A percentile compares a stretch with the other conserved stretches of the same genome.
These are phyloP conservation scores for Nomada lathburiana DNA, from an alignment of 2,888 invertebrate genomes.

Conservation along the genomic window DNA sequence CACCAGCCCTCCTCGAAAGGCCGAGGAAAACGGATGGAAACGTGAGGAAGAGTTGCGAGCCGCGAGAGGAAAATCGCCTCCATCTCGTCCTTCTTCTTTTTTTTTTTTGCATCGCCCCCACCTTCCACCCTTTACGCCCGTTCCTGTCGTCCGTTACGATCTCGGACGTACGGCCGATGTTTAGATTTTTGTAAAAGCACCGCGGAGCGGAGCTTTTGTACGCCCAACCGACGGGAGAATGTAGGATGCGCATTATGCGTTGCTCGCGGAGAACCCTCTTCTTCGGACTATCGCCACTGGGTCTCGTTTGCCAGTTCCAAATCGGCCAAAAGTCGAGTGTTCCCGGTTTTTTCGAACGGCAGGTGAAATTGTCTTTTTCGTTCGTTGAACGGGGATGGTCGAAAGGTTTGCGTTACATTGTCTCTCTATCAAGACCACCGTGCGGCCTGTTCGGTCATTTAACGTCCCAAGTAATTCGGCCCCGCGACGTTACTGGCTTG, in stretches of 20 bases:
- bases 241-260: constrained; percentile 28
- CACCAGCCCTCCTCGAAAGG: constrained; percentile 23
- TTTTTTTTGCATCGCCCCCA: too few relatives aligned
- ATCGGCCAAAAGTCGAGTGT: constrained; percentile 5
- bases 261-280: neutral
- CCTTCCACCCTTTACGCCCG: neutral
- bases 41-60: constrained; percentile 25
- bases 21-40: constrained; percentile 21
- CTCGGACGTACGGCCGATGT: constrained; percentile 17
- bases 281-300: constrained; percentile 11
- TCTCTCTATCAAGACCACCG: constrained; percentile 26
- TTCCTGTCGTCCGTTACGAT: neutral
- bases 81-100: neutral
- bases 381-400: neutral
- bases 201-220: constrained; percentile 25
- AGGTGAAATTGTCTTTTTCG: too few relatives aligned
- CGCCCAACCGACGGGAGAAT: neutral
- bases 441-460: constrained; percentile 38
- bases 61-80: constrained; percentile 24
- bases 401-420: constrained; percentile 33
- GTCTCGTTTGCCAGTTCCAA: neutral
- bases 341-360: constrained; percentile 25
- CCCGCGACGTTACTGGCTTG: constrained; percentile 14
- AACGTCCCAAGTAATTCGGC: constrained; percentile 27
- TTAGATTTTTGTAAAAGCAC: constrained; percentile 32